A percentile compares a stretch with the other conserved stretches of the same genome.
These are phyloP conservation scores for Triplophysa bombifrons DNA, from an alignment of 2,797 vertebrate species.

Conservation along the genomic window DNA sequence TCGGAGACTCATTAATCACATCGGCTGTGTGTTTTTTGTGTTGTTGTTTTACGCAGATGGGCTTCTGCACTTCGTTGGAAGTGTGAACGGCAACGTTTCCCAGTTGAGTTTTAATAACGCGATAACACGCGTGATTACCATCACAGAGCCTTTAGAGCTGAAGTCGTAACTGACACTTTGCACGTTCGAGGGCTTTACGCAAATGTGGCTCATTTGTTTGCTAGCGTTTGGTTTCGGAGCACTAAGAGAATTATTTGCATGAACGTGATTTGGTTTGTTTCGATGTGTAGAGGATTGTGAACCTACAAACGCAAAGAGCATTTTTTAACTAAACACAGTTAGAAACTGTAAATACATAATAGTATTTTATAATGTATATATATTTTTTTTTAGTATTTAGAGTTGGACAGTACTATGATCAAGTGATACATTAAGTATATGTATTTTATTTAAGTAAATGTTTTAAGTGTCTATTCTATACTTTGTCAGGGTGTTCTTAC, in stretches of 20 bases:
- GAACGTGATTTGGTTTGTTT: background rate
- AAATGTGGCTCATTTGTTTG: background rate
- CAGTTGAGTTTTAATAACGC: background rate
- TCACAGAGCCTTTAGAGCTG: background rate
- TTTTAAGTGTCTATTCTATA: too few species aligned
- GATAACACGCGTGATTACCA: background rate
- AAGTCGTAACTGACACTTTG: background rate
- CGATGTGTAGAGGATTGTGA: background rate
- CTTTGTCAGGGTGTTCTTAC: too few species aligned
- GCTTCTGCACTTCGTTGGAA: background rate
- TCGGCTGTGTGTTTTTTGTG: constrained; percentile 42
- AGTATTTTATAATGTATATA: too few species aligned
- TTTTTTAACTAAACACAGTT: background rate
- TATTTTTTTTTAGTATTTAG: too few species aligned
- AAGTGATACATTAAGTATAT: too few species aligned
- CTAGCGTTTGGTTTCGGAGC: background rate
- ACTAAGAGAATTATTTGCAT: background rate
- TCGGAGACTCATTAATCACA: constrained; percentile 53
- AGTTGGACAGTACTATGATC: too few species aligned
- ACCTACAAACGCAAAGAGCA: background rate
- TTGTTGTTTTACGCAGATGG: constrained; percentile 18
- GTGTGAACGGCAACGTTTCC: background rate
- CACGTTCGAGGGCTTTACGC: background rate
- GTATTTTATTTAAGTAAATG: too few species aligned
- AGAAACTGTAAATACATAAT: too few species aligned